Base-by-base conservation (phyloP, 2,888 invertebrate genomes). In the Fragum fragum region DNA sequence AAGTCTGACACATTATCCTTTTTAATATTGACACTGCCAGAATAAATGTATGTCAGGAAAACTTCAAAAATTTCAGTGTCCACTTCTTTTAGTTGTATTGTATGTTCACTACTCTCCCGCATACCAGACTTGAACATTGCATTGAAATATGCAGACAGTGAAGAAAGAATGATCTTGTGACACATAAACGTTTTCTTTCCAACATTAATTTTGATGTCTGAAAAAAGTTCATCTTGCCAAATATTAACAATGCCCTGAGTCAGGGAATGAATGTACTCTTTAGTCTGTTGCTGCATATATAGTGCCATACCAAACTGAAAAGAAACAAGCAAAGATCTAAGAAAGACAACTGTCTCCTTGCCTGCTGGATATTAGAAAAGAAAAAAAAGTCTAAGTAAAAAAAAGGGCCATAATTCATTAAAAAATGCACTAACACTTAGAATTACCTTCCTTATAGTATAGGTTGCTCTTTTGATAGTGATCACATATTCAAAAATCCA, bases 41-140 rank as follows among this genome's bases (percentile, higher is more conserved):
- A 95, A 94, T 98, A 98, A 0, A 97, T 97, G 94, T 97, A 98
- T 88, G 97, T 96, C 84, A 98, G 96, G 47, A 98, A 95, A 73
- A 96, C 95, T 86, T 96, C 96, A 95, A 98, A 96, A 92, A 97
- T 97, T 86, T 96, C 96, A 14, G 96, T 96, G 79, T 96, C 96
- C 42, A 98, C 80, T 73, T 87, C 83, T 47, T 87, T 83, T 2
- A 90, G 73, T n/a, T 79, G 52, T 6, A 89, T 88, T 21, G 61
- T 66, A 18, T 84, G 83, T 26, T 83, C 79, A 16, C 42, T 71
- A 78, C 88, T 88, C 72, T 90, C 90, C 53, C 79, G 77, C 79
- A 90, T 87, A 16, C 89, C 90, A 55, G 86, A 83, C 53, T 77
- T 36, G 39, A 85, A 87, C 87, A 86, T 88, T 32, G 83, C 82